Base-by-base conservation (phyloP, 1,140 invertebrate genomes). In the Homarus americanus region DNA sequence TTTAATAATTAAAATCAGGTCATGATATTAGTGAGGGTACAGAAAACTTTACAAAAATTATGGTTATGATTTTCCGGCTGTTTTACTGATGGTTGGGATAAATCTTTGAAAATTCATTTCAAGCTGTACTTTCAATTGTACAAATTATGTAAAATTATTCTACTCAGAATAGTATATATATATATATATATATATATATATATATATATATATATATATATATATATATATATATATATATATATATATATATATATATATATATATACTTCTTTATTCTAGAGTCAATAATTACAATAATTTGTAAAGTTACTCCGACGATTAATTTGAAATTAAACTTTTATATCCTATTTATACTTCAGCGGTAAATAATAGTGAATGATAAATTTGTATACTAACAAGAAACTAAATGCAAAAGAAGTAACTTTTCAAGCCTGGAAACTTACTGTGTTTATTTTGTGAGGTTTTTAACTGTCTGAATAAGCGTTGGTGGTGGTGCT, bases 81-180 rank as follows among this genome's bases (percentile, higher is more conserved):
- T n/a, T n/a, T n/a, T n/a, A n/a, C n/a, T n/a, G n/a, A n/a, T n/a
- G n/a, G n/a, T n/a, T n/a, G n/a, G n/a, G n/a, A n/a, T n/a, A n/a
- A n/a, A n/a, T n/a, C n/a, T n/a, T n/a, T n/a, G n/a, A n/a, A n/a
- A n/a, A 24, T 63, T 63, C 53, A 12, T 63, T 63, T n/a, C n/a
- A n/a, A n/a, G n/a, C n/a, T n/a, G n/a, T n/a, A n/a, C 53, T 63
- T 10, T 63, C 24, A 63, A 63, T 63, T 10, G 24, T 24, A 63
- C 24, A 63, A 63, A 63, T 63, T 63, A 63, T 63, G 24, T 63
- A 63, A 63, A 12, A 63, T 63, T 24, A 10, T 63, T 63, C 10
- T 63, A 63, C n/a, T n/a, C n/a, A n/a, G n/a, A n/a, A n/a, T n/a
- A 36, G 24, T 75, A 75, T 75, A 75, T 75, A 75, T 75, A 75